These are phyloP conservation scores for Chrysocyon brachyurus DNA, from an alignment of 2,797 vertebrate species.

Conservation along the genomic window DNA sequence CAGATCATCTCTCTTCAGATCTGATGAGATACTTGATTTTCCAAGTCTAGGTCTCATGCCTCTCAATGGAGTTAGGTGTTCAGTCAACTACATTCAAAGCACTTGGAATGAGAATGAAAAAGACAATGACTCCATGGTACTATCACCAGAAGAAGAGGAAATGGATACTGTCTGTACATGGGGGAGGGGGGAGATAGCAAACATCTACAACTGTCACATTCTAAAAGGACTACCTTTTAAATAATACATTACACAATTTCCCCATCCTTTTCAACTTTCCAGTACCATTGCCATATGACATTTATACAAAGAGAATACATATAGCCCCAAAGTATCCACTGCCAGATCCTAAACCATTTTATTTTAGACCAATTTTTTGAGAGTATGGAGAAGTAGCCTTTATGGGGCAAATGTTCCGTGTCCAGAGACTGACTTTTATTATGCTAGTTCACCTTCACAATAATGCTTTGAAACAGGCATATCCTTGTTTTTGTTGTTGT, in stretches of 20 bases:
- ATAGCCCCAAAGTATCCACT: background rate
- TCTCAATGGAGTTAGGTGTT: background rate
- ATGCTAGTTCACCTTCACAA: background rate
- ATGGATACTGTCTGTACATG: background rate
- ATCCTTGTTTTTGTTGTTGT: background rate
- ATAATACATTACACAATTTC: background rate
- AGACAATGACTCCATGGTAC: background rate
- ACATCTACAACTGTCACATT: background rate
- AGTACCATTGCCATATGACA: background rate
- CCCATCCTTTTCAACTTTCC: background rate
- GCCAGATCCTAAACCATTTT: background rate
- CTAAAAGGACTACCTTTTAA: background rate
- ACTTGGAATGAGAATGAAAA: background rate
- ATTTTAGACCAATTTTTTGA: background rate
- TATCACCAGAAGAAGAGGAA: background rate
- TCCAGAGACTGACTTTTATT: background rate
- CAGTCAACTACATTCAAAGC: background rate
- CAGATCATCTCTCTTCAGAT: background rate
- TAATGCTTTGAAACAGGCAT: background rate
- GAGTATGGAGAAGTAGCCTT: background rate
- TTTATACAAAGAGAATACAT: background rate
- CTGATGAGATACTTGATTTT: conserved; percentile 33
- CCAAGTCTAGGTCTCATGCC: background rate
- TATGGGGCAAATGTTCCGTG: background rate
- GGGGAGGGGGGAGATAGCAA: background rate